These are phyloP conservation scores for Champsocephalus gunnari DNA, from an alignment of 2,797 vertebrate genomes.

Conservation along the genomic window DNA sequence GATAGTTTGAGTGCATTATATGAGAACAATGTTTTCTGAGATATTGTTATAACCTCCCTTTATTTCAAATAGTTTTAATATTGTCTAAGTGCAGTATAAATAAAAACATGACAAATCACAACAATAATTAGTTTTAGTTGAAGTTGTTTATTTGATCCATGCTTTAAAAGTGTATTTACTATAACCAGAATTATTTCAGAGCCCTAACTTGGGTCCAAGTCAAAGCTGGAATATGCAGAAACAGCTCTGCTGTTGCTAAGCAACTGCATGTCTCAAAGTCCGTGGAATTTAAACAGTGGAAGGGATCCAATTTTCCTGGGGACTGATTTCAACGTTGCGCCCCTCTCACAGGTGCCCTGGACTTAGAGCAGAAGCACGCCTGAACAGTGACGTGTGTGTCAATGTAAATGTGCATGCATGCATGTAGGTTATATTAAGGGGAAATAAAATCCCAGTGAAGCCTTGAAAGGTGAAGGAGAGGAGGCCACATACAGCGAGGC, in stretches of 20 bases:
- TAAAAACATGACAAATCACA: constrained; percentile 23
- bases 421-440: background rate
- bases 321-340: constrained; percentile 63
- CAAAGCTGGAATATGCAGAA: constrained; percentile 63
- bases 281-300: constrained; percentile 76
- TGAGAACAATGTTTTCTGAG: constrained; percentile 9
- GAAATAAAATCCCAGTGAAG: constrained; percentile 13
- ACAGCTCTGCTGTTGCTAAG: constrained; percentile 77
- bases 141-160: constrained; percentile 40
- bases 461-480: constrained; percentile 26
- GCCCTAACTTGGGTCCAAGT: constrained; percentile 56
- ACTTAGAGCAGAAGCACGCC: constrained; percentile 17
- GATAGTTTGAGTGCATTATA: constrained; percentile 17
- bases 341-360: constrained; percentile 42
- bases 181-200: constrained; percentile 47
- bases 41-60: constrained; percentile 1
- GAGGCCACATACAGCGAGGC: constrained; percentile 34
- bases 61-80: background rate
- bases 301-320: constrained; percentile 70
- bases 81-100: constrained; percentile 9
- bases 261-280: constrained; percentile 80
- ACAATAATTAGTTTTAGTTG: constrained; percentile 20
- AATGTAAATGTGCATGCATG: background rate
- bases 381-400: constrained; percentile 5
- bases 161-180: constrained; percentile 32